Conservation (phyloP, 2,888 invertebrate genomes). For the Xanthorhoe designata region DNA sequence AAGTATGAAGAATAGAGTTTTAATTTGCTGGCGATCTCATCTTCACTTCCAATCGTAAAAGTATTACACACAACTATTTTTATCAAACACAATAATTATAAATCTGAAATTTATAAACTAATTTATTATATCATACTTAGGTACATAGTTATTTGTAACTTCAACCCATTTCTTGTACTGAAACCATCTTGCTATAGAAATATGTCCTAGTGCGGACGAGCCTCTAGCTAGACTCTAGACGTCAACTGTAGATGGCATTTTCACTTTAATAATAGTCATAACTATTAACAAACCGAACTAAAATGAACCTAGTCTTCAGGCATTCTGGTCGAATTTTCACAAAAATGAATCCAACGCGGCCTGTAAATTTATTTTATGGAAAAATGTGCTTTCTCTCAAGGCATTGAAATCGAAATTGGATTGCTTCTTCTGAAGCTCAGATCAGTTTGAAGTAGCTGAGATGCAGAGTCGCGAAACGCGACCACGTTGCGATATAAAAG, state of each 20-base stretch:
- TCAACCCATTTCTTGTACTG: too few relatives aligned
- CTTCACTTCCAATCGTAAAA: not conserved
- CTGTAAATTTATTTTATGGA: constrained; percentile 12
- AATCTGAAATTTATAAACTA: too few relatives aligned
- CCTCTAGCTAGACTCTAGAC: constrained; percentile 48
- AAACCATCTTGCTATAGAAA: too few relatives aligned
- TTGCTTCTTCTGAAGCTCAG: constrained; percentile 41
- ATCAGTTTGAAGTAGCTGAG: constrained; percentile 63
- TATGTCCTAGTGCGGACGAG: not conserved
- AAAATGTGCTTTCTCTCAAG: constrained; percentile 48
- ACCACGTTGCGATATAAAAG: constrained; percentile 84
- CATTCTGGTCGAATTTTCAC: constrained; percentile 52
- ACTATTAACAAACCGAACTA: constrained; percentile 29
- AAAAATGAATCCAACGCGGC: constrained; percentile 40
- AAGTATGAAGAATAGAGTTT: too few relatives aligned
- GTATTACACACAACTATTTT: too few relatives aligned
- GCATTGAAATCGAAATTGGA: constrained; percentile 52
- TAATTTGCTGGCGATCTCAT: too few relatives aligned
- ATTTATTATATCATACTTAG: too few relatives aligned
- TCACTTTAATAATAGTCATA: constrained; percentile 56
- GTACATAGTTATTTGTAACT: too few relatives aligned
- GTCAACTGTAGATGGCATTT: constrained; percentile 54
- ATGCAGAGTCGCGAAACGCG: constrained; percentile 82
- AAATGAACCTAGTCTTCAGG: constrained; percentile 48
- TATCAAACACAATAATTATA: too few relatives aligned